Evolutionary conservation across 2,888 invertebrate genomes (phyloP), one percentile per base, ranked within the genome.

Genomic region (Hydrotaea diabolus): DNA sequence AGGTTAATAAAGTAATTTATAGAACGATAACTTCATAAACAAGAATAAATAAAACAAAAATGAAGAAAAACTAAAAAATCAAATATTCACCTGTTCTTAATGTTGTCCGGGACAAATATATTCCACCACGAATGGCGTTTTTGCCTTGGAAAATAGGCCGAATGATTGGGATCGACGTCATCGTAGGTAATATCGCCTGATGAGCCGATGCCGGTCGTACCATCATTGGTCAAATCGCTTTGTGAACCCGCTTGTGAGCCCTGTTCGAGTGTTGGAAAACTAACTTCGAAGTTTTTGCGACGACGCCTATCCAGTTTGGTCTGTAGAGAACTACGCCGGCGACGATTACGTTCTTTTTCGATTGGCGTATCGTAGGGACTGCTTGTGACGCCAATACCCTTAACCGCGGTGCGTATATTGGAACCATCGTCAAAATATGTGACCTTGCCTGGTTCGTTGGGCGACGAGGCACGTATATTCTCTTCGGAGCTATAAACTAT

Each of bases 51-150:
- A 26, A 82, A 64, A 84, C 57, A 79, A 62, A 82, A 75, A 83
- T 86, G 78, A 81, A 71, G 31, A 77, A 43, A 66, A 77, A 80
- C 73, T 77, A 23, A 86, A 77, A 83, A 84, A 81, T 86, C 79
- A 76, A 86, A 85, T 86, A 80, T 71, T 90, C 89, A 96, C 95
- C 95, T 96, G 93, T 94, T 93, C 88, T 94, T 95, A 83, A 94
- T 93, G 89, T 95, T 95, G 88, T 97, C 96, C 72, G 96, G 95
- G 64, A 96, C 95, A 91, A 97, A 96, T 86, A 97, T 96, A 92
- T 96, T 97, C 97, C 97, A 97, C 97, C 97, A 97, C 53, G 96
- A 97, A 53, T 95, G 95, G 85, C 96, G 93, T 91, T 96, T 96
- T 91, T 96, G 93, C 87, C 92, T 93, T 59, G 93, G 93, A 87